Conservation (phyloP, 2,113 vertebrate genomes). For the Acanthisitta chloris region DNA sequence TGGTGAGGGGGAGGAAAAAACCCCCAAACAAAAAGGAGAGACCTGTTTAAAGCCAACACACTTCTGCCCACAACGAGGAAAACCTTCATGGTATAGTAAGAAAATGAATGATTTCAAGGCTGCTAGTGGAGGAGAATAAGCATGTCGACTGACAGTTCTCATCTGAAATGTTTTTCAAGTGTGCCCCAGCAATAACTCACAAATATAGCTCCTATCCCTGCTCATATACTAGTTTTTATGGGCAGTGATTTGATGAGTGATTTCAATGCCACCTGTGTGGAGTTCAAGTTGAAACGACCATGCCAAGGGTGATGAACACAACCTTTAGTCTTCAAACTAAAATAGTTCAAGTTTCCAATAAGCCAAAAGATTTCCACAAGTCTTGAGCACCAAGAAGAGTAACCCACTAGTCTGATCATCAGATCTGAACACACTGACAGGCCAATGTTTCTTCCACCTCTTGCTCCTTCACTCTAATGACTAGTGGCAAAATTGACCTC, state of each 20-base stretch:
- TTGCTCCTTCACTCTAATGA: not conserved
- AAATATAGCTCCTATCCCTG: not conserved
- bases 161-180: no score
- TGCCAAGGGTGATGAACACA: not conserved
- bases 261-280: not conserved
- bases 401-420: not conserved
- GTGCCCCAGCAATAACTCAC: not conserved
- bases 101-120: accelerated
- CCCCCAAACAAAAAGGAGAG: not conserved
- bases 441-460: not conserved
- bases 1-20: no score
- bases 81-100: not conserved
- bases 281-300: not conserved
- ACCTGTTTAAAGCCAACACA: not conserved
- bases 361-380: not conserved
- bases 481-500: not conserved
- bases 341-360: not conserved
- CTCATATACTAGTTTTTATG: not conserved
- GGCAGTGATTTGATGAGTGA: not conserved
- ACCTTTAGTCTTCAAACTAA: not conserved
- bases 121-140: not conserved
- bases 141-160: not conserved
- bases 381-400: not conserved
- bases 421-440: not conserved
- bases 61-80: not conserved